phyloP scores from a whole-genome alignment of 2,888 invertebrate species.

The Steinernema scapterisci region DNA sequence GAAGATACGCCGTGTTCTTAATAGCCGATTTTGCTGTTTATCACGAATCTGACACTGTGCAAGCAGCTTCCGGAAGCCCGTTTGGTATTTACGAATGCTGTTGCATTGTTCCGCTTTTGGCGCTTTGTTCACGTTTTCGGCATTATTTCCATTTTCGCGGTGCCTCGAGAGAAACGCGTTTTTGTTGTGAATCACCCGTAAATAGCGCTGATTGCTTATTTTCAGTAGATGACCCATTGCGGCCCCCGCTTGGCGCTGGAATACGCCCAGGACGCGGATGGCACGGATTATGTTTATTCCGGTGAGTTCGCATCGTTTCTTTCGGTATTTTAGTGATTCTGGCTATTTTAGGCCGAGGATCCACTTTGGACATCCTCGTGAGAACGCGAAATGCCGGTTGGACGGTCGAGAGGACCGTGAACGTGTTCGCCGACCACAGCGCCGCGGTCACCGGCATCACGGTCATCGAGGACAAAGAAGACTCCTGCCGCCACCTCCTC shows the following conservation, averaged over 20 bases:
- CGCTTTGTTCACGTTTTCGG: no score
- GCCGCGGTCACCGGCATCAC: conserved; percentile 34
- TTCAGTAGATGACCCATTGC: background rate
- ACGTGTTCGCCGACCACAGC: conserved; percentile 22
- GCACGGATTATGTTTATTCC: conserved; percentile 8
- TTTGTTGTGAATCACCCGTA: no score
- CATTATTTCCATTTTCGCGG: no score
- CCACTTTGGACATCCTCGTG: background rate
- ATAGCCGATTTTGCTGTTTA: no score
- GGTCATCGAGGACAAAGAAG: background rate
- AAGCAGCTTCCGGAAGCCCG: no score
- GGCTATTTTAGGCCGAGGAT: background rate
- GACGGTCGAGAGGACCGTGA: background rate
- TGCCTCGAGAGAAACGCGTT: no score
- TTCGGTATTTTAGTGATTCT: background rate
- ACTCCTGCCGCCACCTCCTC: background rate
- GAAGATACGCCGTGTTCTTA: no score
- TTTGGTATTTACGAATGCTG: no score
- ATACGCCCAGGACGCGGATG: conserved; percentile 3
- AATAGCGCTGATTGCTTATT: no score
- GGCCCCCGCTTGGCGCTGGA: conserved; percentile 2
- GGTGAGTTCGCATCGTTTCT: background rate
- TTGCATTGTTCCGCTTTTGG: no score
- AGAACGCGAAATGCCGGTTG: background rate
- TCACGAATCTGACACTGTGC: no score